These are phyloP conservation scores for Cavia aperea DNA, from an alignment of 2,113 vertebrate species.

Conservation along the genomic window DNA sequence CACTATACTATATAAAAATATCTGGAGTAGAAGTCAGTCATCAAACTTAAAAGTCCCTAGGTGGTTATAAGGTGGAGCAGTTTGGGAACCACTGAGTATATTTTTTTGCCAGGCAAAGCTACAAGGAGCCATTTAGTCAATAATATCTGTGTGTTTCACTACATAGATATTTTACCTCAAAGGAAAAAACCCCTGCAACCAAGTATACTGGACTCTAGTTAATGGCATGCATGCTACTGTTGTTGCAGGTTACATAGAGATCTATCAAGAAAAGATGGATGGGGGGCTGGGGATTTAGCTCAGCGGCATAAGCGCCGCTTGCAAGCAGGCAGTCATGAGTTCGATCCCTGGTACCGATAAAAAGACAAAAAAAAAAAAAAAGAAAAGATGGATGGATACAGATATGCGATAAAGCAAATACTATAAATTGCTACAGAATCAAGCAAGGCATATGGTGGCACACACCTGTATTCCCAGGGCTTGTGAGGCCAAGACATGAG, in stretches of 20 bases:
- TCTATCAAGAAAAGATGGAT: background rate
- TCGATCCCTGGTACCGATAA: too few relatives aligned
- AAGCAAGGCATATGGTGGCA: background rate
- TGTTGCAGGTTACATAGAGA: slow-evolving; percentile 18
- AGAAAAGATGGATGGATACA: background rate
- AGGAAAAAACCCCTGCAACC: background rate
- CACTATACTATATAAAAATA: background rate
- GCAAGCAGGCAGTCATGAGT: too few relatives aligned
- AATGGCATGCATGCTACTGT: background rate
- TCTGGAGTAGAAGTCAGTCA: background rate
- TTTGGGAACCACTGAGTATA: background rate
- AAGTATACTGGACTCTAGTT: background rate
- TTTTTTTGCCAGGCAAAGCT: background rate
- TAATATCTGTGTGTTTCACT: background rate
- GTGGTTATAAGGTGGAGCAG: background rate
- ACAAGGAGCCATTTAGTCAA: background rate
- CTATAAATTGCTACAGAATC: background rate
- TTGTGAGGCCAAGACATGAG: background rate
- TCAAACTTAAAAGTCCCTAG: background rate
- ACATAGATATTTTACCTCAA: background rate
- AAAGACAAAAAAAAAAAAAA: too few relatives aligned
- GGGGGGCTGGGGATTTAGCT: too few relatives aligned
- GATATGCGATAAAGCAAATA: background rate
- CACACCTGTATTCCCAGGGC: background rate
- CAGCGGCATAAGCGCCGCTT: too few relatives aligned